Evolutionary conservation across 2,113 vertebrate genomes (phyloP), one percentile per base, ranked within the genome.

Genomic region (Tetraodon nigroviridis): DNA sequence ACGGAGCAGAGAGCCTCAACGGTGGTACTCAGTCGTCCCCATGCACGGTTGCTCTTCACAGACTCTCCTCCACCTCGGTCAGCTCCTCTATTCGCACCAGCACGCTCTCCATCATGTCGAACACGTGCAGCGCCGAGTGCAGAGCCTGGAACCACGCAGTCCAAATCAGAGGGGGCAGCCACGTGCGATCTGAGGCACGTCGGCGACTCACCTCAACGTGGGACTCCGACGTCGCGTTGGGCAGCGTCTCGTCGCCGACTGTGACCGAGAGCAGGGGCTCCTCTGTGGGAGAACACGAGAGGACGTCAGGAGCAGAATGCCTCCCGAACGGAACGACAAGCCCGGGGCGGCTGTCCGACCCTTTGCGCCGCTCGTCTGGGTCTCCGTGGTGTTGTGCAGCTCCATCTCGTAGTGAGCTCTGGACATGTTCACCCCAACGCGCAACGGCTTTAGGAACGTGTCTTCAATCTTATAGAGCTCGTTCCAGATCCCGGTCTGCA

Each of bases 41-140:
- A 12, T 8, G 32, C 32, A 37, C 32, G 8, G 2, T 37, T 12
- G 1, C 44, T n/a, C 44, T n/a, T 45, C 44, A 78, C 32, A 56
- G 51, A 6, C 12, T 48, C 55, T 86, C 86, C 84, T 92, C 94
- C 53, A 84, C 84, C 82, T 94, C 93, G n/a, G 90, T 89, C 59
- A 99, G 90, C 76, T 99, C 95, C 84, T 98, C 95, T 71, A 96
- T 94, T 76, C 95, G 91, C 71, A 91, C 94, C 83, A 98, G 83
- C 83, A 99, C 93, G 57, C 95, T 97, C 91, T 97, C 93, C 29
- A 98, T 98, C 92, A 98, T 89, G 87, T 99, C 97, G 78, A 99
- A 99, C 0, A 92, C 97, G 88, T 93, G 94, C 81, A 98, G 89
- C 45, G 95, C 97, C 0, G 94, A 96, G 75, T 93, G 92, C 55